Base-by-base conservation (phyloP, 2,113 vertebrate species). In the Periophthalmodon schlosseri region DNA sequence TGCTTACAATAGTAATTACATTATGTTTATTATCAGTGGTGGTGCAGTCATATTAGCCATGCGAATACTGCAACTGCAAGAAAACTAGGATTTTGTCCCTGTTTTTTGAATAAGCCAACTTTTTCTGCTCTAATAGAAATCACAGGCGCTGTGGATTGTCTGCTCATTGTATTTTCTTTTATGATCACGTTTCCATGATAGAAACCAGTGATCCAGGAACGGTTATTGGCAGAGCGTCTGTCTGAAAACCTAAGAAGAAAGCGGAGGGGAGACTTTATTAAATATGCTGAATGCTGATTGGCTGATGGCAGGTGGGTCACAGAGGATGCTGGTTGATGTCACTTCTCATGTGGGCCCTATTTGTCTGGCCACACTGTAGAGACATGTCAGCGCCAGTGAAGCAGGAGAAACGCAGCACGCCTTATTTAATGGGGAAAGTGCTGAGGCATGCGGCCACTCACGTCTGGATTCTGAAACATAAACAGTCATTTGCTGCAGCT, bases 171-270 rank as follows among this genome's bases (percentile, higher is more conserved):
- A 39, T 83, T 87, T 65, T 72, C 69, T 75, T 82, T 79, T 80
- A 79, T 84, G 72, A 83, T 84, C 73, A 23, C 69, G 72, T 89
- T 89, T 86, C 84, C 85, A 81, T 77, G 79, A 88, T 84, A 69
- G 69, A 79, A 85, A 83, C 67, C 83, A 82, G 81, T 20, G 36
- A 69, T 69, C 44, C 57, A 39, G 33, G 23, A 46, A 18, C 58
- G 8, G 15, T 73, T 56, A 12, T 34, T 78, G 67, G 71, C 72
- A 63, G 77, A 34, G 50, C 46, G 4, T 50, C 75, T 56, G 61
- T 69, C 74, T 74, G 47, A 75, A 74, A 77, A 77, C 70, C 73
- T 56, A 20, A 13, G 18, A 65, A 67, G 65, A 72, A 78, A 83
- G 79, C 70, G 70, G 34, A 74, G 63, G 72, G 57, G 74, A 76